Conservation (phyloP, 2,797 vertebrate species). For the Hippopotamyrus pictus region DNA sequence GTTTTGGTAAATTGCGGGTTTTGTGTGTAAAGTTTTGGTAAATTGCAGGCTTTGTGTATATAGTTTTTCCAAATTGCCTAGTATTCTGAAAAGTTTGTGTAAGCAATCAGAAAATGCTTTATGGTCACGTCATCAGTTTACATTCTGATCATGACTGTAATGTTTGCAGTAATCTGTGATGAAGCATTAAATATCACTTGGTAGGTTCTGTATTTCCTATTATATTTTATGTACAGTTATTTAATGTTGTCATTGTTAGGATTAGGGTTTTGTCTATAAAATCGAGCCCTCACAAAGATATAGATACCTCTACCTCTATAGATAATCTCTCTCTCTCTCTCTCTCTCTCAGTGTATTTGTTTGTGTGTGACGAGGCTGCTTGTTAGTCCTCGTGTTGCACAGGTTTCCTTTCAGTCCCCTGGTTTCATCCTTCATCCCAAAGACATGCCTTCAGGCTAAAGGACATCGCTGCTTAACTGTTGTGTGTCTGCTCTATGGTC, state of each 20-base stretch:
- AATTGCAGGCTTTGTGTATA: neutral
- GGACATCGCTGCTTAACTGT: neutral
- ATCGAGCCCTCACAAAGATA: too few relatives aligned
- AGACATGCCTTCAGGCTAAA: neutral
- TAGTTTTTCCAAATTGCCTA: neutral
- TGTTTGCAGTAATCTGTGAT: neutral
- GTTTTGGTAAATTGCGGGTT: neutral
- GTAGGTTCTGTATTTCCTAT: neutral
- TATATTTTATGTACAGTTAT: neutral
- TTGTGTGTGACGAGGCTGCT: neutral
- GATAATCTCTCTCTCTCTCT: too few relatives aligned
- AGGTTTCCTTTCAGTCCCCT: neutral
- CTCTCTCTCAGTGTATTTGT: neutral
- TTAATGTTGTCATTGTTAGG: too few relatives aligned
- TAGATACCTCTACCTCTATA: too few relatives aligned
- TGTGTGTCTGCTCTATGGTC: neutral
- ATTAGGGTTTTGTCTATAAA: too few relatives aligned
- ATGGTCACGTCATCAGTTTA: neutral
- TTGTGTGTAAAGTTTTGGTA: neutral
- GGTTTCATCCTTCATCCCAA: neutral
- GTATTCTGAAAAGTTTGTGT: neutral
- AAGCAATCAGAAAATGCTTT: neutral
- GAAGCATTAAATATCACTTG: neutral
- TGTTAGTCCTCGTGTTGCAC: neutral
- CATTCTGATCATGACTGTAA: neutral